Evolutionary conservation across 2,888 invertebrate species (phyloP).

Genomic region (Polietes domitor): DNA sequence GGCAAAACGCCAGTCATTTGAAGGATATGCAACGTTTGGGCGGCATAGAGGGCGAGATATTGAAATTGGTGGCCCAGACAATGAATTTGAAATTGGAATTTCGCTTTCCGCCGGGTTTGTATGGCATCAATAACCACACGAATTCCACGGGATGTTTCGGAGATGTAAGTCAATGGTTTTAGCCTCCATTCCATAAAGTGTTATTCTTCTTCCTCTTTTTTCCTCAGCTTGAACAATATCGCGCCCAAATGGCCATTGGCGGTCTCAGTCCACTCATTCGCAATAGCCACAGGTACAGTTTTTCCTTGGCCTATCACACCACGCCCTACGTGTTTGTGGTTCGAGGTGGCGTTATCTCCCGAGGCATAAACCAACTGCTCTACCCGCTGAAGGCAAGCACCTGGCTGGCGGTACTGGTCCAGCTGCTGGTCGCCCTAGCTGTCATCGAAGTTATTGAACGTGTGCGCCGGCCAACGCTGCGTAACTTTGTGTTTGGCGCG

Average conservation of each 20-base stretch:
- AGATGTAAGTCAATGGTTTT: constrained; percentile 67
- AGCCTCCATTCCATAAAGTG: not conserved
- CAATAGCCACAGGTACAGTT: constrained; percentile 67
- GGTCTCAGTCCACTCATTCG: constrained; percentile 71
- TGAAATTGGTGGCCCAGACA: constrained; percentile 70
- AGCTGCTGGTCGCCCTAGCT: constrained; percentile 51
- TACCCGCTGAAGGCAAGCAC: constrained; percentile 70
- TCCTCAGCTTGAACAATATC: constrained; percentile 66
- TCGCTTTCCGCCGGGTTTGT: constrained; percentile 65
- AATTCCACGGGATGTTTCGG: constrained; percentile 72
- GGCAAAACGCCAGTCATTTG: constrained; percentile 53
- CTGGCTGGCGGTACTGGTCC: constrained; percentile 69
- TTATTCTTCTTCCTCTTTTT: constrained; percentile 18
- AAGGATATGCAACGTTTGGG: constrained; percentile 64
- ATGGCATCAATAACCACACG: constrained; percentile 55
- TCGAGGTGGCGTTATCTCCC: constrained; percentile 64
- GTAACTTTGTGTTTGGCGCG: constrained; percentile 64
- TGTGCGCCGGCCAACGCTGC: not conserved
- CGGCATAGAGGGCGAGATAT: constrained; percentile 75
- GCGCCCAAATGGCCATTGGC: constrained; percentile 73
- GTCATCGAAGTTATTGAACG: constrained; percentile 11
- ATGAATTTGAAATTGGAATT: constrained; percentile 73
- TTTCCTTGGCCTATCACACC: constrained; percentile 71
- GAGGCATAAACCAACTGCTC: constrained; percentile 67
- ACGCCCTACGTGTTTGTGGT: constrained; percentile 72